A percentile compares a stretch with the other conserved stretches of the same genome.
phyloP scores from a whole-genome alignment of 2,888 invertebrate species.

The Drosophila koepferae region DNA sequence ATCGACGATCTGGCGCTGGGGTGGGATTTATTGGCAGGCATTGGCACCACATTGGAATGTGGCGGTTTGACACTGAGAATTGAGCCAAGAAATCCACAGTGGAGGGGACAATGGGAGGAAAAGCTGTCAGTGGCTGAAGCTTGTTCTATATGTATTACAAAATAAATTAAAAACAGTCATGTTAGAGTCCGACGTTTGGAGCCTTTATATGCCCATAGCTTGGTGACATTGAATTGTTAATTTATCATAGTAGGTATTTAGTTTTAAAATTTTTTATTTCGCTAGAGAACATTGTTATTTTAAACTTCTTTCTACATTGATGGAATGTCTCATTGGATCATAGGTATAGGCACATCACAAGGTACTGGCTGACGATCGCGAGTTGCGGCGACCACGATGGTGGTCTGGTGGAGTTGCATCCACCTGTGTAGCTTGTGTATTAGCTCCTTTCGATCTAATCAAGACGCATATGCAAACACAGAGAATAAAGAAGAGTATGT shows the following conservation, averaged over 20 bases:
- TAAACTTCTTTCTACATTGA: background rate
- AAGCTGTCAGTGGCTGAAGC: too few species aligned
- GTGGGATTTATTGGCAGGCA: too few species aligned
- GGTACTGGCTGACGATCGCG: slow-evolving; percentile 42
- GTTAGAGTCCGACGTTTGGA: background rate
- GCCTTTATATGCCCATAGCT: background rate
- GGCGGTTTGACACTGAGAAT: too few species aligned
- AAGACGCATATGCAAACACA: slow-evolving; percentile 65
- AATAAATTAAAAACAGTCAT: background rate
- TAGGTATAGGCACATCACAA: slow-evolving; percentile 8
- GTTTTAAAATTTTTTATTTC: background rate
- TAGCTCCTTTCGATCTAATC: slow-evolving; percentile 55
- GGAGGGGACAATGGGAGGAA: too few species aligned
- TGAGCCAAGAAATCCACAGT: too few species aligned
- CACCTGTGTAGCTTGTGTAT: slow-evolving; percentile 42
- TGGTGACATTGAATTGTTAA: background rate
- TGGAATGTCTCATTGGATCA: background rate
- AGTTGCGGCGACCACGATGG: slow-evolving; percentile 51
- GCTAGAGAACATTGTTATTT: background rate
- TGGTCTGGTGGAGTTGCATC: slow-evolving; percentile 64
- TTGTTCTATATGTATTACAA: too few species aligned
- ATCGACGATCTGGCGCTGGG: too few species aligned
- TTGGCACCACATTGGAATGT: too few species aligned
- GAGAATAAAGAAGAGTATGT: slow-evolving; percentile 8
- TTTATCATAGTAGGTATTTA: slow-evolving; percentile 3